Base-by-base conservation (phyloP, 2,113 vertebrate species). In the Sciurus niger region DNA sequence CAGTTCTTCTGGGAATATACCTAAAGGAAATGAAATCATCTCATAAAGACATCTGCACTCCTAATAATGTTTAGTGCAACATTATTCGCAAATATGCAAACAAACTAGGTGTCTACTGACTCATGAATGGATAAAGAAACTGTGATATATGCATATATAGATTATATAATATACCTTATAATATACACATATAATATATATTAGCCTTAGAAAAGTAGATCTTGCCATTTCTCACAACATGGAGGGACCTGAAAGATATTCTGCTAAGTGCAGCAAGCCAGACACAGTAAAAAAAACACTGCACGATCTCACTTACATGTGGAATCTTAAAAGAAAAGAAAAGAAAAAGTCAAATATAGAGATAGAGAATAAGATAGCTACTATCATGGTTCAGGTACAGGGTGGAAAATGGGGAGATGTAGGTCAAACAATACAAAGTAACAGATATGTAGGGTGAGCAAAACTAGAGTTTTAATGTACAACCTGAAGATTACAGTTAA, bases 401-500 rank as follows among this genome's bases (percentile, higher is more conserved):
- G 60, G 13, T 24, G 37, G 20, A 85, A 40, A 67, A 17, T 0
- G 0, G 30, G 37, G 17, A 78, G 30, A 20, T 4, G 7, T 7
- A 58, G 7, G 7, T n/a, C 22, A 58, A 58, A 78, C 10, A 37
- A 60, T 30, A 32, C 10, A 58, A 86, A 40, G n/a, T 46, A 11
- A 37, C 8, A 46, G 46, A 28, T n/a, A 51, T 5, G 13, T 5
- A 79, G 32, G 8, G 37, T 51, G 51, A 87, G 20, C 34, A 92
- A 48, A 37, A 68, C 22, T 6, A 70, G 34, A 9, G 37, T 37
- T 70, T 51, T 32, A 28, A 60, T 18, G 25, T 28, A 60, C 22
- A 48, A n/a, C 32, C 18, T 70, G 51, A 80, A 43, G 63, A 80
- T 46, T 6, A 2, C 28, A n/a, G 0, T 40, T 10, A 86, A 46